Evolutionary conservation across 2,888 invertebrate genomes (phyloP), one percentile per base, ranked within the genome.

Genomic region (Epinotia demarniana): DNA sequence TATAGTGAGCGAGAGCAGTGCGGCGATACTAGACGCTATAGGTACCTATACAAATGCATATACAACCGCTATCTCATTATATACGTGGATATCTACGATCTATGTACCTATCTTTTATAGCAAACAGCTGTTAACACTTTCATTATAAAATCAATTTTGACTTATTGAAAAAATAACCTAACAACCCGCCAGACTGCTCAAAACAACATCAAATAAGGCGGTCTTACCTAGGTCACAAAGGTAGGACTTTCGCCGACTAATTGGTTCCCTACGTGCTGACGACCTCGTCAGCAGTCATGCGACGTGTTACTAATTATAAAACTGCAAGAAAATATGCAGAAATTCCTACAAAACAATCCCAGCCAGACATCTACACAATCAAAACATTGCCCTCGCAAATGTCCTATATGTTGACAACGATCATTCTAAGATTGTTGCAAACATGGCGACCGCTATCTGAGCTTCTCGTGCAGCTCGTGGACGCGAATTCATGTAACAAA

Each of bases 401-500:
- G 89, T 88, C 89, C 89, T 88, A 39, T 39, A 88, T 86, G 91
- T 88, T 90, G 90, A 89, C 89, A 92, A 89, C 87, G 86, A 88
- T 90, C 87, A 89, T 87, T 89, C 90, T 89, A 88, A 92, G 83
- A 92, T 90, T 92, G 91, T 92, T 93, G 93, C 94, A 94, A 94
- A 94, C 92, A 94, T 94, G 94, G 94, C 94, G 94, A 93, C 94
- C 93, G 93, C 90, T 93, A 91, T 91, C 92, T 93, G 92, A 92
- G 94, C 92, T 92, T 93, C 92, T 92, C 88, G 84, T 86, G 89
- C 89, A 88, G 86, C 83, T 87, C 88, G 90, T 91, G 90, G 87
- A 89, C 90, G 90, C 91, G 88, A 92, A 92, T 89, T 93, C 91
- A 90, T 90, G 89, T 90, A 91, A 92, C 91, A 93, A 91, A 89